Percentiles rank a stretch among this genome's conserved stretches.
phyloP scores from a whole-genome alignment of 2,888 invertebrate genomes.

The Syrphus vitripennis region DNA sequence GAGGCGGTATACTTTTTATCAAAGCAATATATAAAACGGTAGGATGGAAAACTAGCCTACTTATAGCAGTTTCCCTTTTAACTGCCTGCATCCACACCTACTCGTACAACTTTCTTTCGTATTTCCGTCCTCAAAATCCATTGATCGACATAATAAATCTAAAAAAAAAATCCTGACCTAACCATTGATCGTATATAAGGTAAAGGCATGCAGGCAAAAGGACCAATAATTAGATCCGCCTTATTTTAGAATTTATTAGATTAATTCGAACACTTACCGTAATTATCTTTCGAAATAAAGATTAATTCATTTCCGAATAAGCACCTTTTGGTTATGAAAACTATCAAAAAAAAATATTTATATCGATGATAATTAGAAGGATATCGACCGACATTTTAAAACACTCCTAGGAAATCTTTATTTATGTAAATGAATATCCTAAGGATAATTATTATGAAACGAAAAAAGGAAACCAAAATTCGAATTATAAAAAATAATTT shows the following conservation, averaged over 20 bases:
- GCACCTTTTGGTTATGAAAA: conserved; percentile 4
- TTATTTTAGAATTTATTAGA: conserved; percentile 61
- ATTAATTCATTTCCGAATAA: conserved; percentile 26
- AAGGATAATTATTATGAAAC: conserved; percentile 23
- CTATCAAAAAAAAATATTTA: not conserved
- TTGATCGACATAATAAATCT: conserved; percentile 52
- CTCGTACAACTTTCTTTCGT: not conserved
- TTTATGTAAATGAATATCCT: conserved; percentile 52
- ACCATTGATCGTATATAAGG: conserved; percentile 1
- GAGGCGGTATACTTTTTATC: conserved; percentile 9
- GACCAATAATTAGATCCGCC: conserved; percentile 43
- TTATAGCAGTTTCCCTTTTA: conserved; percentile 61
- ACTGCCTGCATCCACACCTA: conserved; percentile 43
- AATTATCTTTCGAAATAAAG: conserved; percentile 46
- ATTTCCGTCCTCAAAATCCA: not conserved
- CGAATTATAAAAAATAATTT: not conserved
- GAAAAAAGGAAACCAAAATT: not conserved
- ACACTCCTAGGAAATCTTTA: not conserved
- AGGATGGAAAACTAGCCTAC: conserved; percentile 61
- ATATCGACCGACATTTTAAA: conserved; percentile 18
- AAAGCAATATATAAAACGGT: conserved; percentile 50
- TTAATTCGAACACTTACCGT: conserved; percentile 59
- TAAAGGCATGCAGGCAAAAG: not conserved
- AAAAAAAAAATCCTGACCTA: not conserved
- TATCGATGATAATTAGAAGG: conserved; percentile 36